Percentiles rank a stretch among this genome's conserved stretches.
Conservation (phyloP, 1,140 invertebrate species). For the Ephestia elutella region DNA sequence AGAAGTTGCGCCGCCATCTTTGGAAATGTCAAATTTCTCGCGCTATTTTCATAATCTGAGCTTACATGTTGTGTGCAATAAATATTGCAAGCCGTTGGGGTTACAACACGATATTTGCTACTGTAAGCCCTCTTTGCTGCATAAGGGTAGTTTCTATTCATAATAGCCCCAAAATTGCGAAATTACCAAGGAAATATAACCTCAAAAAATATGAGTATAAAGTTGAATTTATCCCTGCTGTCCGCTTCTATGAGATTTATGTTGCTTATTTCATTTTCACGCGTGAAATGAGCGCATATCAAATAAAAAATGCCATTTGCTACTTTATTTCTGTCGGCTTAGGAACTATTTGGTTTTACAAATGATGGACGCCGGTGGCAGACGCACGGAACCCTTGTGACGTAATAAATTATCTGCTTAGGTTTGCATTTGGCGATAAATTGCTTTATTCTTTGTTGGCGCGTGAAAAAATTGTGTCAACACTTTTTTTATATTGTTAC, state of each 20-base stretch:
- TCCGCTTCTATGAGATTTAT: conserved; percentile 41
- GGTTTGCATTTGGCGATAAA: conserved; percentile 64
- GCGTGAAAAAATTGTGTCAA: conserved; percentile 45
- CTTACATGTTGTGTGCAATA: conserved; percentile 48
- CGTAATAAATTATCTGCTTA: conserved; percentile 63
- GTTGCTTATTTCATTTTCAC: conserved; percentile 60
- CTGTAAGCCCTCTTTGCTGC: conserved; percentile 35
- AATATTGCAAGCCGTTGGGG: conserved; percentile 53
- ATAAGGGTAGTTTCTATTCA: conserved; percentile 52
- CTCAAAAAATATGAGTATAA: conserved; percentile 13
- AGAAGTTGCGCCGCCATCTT: neutral
- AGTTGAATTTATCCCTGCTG: neutral
- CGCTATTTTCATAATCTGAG: conserved; percentile 31
- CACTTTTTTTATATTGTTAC: conserved; percentile 21
- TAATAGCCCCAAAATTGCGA: conserved; percentile 45
- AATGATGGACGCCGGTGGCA: neutral
- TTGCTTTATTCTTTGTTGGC: conserved; percentile 46
- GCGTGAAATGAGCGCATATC: conserved; percentile 51
- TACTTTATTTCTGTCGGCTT: conserved; percentile 38
- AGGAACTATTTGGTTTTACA: conserved; percentile 35
- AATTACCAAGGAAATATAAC: conserved; percentile 15
- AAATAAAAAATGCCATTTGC: conserved; percentile 44
- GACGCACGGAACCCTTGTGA: conserved; percentile 40
- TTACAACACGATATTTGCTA: conserved; percentile 55
- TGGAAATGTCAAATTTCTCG: neutral